Conservation (phyloP, 2,888 invertebrate genomes). For the Drosophila tanythrix region DNA sequence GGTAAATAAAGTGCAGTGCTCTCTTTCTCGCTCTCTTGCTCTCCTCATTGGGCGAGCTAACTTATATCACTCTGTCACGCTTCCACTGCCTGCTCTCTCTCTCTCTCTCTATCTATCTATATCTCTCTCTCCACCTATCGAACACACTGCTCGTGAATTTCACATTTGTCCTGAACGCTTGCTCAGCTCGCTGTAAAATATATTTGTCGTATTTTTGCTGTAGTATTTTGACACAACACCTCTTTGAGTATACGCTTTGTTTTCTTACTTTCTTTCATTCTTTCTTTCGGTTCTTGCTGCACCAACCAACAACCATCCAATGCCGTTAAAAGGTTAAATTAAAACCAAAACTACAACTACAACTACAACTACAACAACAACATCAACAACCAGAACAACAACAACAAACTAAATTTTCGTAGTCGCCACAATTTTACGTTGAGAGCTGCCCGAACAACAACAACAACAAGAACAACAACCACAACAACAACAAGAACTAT, state of each 20-base stretch:
- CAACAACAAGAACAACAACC: slow-evolving; percentile 34
- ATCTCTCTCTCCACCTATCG: slow-evolving; percentile 10
- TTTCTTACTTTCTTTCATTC: slow-evolving; percentile 65
- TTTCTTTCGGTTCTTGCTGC: slow-evolving; percentile 62
- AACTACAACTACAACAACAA: slow-evolving; percentile 25
- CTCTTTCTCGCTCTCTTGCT: not conserved
- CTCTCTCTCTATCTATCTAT: slow-evolving; percentile 8
- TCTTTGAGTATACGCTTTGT: slow-evolving; percentile 53
- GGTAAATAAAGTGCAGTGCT: slow-evolving; percentile 77
- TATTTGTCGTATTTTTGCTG: slow-evolving; percentile 40
- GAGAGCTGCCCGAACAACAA: slow-evolving; percentile 69
- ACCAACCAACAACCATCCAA: slow-evolving; percentile 32
- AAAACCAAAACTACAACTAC: slow-evolving; percentile 24
- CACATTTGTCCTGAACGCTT: slow-evolving; percentile 18
- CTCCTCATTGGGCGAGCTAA: not conserved
- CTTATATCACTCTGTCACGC: slow-evolving; percentile 7
- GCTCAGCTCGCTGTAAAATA: slow-evolving; percentile 28
- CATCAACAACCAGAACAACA: slow-evolving; percentile 43
- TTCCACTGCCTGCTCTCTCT: slow-evolving; percentile 15
- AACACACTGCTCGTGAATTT: slow-evolving; percentile 1
- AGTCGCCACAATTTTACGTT: slow-evolving; percentile 75
- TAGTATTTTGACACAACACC: slow-evolving; percentile 47
- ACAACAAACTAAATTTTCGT: slow-evolving; percentile 61
- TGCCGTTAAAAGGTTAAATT: slow-evolving; percentile 42
- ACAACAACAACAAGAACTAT: slow-evolving; percentile 18